phyloP scores from a whole-genome alignment of 2,888 invertebrate genomes.

The Pharmacophagus antenor region DNA sequence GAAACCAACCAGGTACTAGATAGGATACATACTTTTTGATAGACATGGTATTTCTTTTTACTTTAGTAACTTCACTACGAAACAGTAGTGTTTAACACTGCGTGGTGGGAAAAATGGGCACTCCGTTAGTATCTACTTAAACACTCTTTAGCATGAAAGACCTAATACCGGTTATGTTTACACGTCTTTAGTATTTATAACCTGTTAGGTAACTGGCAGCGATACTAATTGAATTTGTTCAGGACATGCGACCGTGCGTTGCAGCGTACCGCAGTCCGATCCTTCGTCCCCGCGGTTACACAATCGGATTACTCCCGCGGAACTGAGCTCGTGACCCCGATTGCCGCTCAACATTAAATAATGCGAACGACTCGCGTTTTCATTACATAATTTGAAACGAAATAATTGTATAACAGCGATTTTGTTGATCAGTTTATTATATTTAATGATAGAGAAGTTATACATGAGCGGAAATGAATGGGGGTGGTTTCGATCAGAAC shows the following conservation, averaged over 20 bases:
- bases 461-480: too few species aligned
- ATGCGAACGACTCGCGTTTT: conserved; percentile 17
- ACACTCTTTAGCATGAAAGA: too few species aligned
- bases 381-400: conserved; percentile 25
- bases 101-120: too few species aligned
- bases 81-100: too few species aligned
- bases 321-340: conserved; percentile 64
- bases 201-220: conserved; percentile 28
- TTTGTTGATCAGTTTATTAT: too few species aligned
- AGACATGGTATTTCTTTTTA: too few species aligned
- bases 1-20: too few species aligned
- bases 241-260: conserved; percentile 57
- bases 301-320: conserved; percentile 71
- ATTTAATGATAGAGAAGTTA: too few species aligned
- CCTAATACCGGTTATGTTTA: background rate
- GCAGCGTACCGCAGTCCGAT: conserved; percentile 44
- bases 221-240: conserved; percentile 66
- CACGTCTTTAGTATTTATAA: background rate
- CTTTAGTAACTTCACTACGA: too few species aligned
- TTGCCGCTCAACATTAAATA: conserved; percentile 37
- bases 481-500: too few species aligned
- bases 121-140: too few species aligned
- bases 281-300: conserved; percentile 46
- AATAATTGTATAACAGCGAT: conserved; percentile 1
- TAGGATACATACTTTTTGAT: too few species aligned